A percentile compares a stretch with the other conserved stretches of the same genome.
Conservation (phyloP, 2,113 vertebrate genomes). For the Pandion haliaetus region DNA sequence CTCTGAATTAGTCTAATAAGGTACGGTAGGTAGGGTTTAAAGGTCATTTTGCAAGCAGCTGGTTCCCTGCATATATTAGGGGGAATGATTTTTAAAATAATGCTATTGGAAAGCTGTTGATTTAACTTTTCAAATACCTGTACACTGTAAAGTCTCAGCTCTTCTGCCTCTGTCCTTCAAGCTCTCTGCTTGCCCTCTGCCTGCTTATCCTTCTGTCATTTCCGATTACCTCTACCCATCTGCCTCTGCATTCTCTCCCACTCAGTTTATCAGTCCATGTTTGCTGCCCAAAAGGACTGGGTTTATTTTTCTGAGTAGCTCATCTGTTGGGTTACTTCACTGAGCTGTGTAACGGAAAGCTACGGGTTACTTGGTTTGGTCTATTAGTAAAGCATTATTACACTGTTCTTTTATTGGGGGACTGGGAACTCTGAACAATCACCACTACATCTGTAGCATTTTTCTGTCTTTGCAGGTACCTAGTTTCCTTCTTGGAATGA, state of each 20-base stretch:
- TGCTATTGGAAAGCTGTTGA: constrained; percentile 1
- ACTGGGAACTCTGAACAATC: background rate
- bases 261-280: background rate
- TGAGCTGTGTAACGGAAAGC: background rate
- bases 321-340: background rate
- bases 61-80: background rate
- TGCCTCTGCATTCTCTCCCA: constrained; percentile 16
- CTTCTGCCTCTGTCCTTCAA: constrained; percentile 44
- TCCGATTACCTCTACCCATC: constrained; percentile 59
- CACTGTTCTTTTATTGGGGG: background rate
- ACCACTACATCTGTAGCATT: background rate
- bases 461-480: background rate
- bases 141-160: background rate
- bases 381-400: background rate
- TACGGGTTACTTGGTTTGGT: background rate
- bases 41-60: constrained; percentile 25
- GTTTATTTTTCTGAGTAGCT: constrained; percentile 52
- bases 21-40: background rate
- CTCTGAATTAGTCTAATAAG: constrained; percentile 22
- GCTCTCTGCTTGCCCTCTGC: constrained; percentile 15
- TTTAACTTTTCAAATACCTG: constrained; percentile 6
- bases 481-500: background rate
- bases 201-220: constrained; percentile 55
- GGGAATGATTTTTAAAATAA: background rate
- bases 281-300: constrained; percentile 43